Conservation (phyloP, 2,113 vertebrate genomes). For the Hassar affinis region DNA sequence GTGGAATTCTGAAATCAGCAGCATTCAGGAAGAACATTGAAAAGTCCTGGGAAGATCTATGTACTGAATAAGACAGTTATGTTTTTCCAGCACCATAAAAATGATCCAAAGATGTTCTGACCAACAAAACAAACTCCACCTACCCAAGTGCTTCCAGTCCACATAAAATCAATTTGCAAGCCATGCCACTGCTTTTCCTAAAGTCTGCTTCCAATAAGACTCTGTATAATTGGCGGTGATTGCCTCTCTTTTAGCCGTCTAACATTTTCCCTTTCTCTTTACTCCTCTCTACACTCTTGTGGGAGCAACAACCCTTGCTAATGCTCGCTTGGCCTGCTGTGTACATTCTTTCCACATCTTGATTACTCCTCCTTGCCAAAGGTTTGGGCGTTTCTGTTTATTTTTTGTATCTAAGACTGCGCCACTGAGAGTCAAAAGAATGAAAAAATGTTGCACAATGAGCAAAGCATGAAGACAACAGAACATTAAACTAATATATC, state of each 20-base stretch:
- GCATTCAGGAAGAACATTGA: not conserved
- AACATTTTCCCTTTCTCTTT: slow-evolving; percentile 28
- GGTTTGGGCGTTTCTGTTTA: slow-evolving; percentile 68
- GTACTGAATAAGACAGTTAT: not conserved
- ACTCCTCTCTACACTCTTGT: slow-evolving; percentile 28
- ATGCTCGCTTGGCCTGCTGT: slow-evolving; percentile 58
- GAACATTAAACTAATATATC: slow-evolving; percentile 16
- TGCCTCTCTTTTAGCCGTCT: slow-evolving; percentile 8
- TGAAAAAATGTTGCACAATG: slow-evolving; percentile 22
- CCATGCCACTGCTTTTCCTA: slow-evolving; percentile 26
- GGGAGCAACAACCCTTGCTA: slow-evolving; percentile 40
- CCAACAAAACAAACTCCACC: slow-evolving; percentile 18
- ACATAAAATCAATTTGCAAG: slow-evolving; percentile 5
- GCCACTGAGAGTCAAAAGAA: slow-evolving; percentile 55
- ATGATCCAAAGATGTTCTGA: not conserved
- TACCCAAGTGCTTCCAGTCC: not conserved
- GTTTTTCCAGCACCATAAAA: not conserved
- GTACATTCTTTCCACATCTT: slow-evolving; percentile 68
- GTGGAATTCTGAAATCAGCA: not conserved
- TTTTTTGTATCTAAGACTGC: slow-evolving; percentile 69
- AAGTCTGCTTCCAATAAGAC: slow-evolving; percentile 50
- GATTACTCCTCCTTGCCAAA: slow-evolving; percentile 66
- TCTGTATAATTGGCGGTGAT: slow-evolving; percentile 35
- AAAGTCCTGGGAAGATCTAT: not conserved
- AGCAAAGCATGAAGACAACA: slow-evolving; percentile 18